Conservation (phyloP, 2,113 vertebrate genomes). For the Andinoacara biseriatus region DNA sequence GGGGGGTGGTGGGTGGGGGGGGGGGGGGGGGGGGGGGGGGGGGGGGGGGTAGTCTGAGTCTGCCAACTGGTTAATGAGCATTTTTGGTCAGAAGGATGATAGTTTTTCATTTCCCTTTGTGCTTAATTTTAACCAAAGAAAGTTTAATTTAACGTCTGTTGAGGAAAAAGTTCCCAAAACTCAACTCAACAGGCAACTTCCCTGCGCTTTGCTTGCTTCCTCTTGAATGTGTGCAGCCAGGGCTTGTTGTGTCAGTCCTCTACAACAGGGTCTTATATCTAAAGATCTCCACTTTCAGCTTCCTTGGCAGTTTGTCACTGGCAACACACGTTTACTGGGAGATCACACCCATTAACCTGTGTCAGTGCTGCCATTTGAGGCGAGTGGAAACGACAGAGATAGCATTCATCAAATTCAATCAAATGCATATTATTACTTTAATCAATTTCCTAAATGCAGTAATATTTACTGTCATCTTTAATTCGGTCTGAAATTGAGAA, state of each 20-base stretch:
- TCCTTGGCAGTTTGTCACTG: neutral
- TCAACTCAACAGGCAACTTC: neutral
- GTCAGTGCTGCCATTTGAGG: neutral
- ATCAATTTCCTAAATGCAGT: accelerated
- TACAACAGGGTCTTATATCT: neutral
- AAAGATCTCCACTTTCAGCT: neutral
- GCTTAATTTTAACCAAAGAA: neutral
- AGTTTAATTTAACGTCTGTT: neutral
- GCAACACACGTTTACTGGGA: neutral
- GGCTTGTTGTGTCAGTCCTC: neutral
- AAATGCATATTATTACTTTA: neutral
- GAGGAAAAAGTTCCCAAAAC: neutral
- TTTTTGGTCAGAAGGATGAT: neutral
- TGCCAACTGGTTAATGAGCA: neutral
- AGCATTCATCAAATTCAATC: too few species aligned
- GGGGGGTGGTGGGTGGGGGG: too few species aligned
- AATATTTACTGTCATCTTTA: neutral
- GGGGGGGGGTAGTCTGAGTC: accelerated
- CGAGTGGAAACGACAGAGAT: neutral
- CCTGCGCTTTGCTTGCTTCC: too few species aligned
- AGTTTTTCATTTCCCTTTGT: neutral
- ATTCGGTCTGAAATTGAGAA: neutral
- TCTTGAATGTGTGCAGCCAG: neutral
- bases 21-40: too few species aligned
- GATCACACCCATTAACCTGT: neutral